Base-by-base conservation (phyloP, 2,797 vertebrate species). In the Pangasius djambal region DNA sequence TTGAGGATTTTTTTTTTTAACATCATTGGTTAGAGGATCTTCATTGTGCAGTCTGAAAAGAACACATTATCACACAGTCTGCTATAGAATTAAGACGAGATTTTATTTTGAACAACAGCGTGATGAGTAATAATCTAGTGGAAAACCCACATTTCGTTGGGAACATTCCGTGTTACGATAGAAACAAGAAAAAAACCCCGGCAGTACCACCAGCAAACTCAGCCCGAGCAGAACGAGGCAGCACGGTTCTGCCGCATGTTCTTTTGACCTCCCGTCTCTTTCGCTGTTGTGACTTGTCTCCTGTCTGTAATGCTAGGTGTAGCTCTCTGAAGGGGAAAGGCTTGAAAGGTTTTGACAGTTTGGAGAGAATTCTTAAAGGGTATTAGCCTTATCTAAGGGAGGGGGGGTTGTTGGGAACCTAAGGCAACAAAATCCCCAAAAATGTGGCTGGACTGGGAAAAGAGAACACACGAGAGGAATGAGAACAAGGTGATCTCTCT, bases 231-330 rank as follows among this genome's bases (percentile, higher is more conserved):
- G 50, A 20, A 61, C 3, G 18, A 63, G 22, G 40, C 55, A 31
- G 48, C 55, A 72, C 20, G 70, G 57, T 74, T 81, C 84, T 0
- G 22, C 67, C 0, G 40, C 50, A 6, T 2, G 83, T 81, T 69
- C 81, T 9, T 84, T n/a, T 86, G 83, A 81, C 89, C 87, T 84
- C 83, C 48, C 44, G 28, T 65, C 82, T 65, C 81, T 48, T 12
- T 88, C 16, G 84, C 78, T 90, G 90, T 89, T 18, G 83, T 75
- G 88, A 92, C 91, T 85, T 84, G 90, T 89, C 88, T 88, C 57
- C 57, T 22, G 86, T 85, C 75, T 40, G 69, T n/a, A 22, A 34
- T 18, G 72, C 44, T 22, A 12, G 78, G 57, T 37, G 59, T 18
- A 69, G 57, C 86, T 81, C 75, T 92, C 87, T 88, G 89, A 84